Percentiles rank a stretch among this genome's conserved stretches.
Evolutionary conservation across 2,113 vertebrate genomes (phyloP).

Genomic region (Pseudorasbora parva): DNA sequence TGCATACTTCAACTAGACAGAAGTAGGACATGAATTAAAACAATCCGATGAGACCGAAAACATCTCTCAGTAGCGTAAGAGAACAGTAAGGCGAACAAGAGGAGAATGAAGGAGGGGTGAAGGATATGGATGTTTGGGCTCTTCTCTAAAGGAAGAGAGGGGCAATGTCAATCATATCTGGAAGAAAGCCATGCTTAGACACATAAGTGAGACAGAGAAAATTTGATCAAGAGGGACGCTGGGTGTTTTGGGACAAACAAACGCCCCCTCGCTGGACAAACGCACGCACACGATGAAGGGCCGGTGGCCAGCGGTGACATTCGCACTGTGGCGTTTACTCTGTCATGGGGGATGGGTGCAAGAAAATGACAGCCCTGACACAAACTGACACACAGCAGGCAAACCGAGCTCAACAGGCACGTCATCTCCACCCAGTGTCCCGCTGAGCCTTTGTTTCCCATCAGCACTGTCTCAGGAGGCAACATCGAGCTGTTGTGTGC

Average conservation of each 20-base stretch:
- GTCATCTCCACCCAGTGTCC: constrained; percentile 6
- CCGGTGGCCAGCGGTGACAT: constrained; percentile 19
- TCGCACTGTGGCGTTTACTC: neutral
- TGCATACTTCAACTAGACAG: constrained; percentile 19
- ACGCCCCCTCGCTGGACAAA: neutral
- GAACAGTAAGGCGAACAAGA: neutral
- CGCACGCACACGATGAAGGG: neutral
- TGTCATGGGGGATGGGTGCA: neutral
- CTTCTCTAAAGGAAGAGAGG: neutral
- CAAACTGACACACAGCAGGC: constrained; percentile 3
- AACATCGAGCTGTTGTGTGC: neutral
- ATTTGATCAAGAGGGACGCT: neutral
- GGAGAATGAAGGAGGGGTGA: neutral
- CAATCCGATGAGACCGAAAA: constrained; percentile 15
- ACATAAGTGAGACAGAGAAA: neutral
- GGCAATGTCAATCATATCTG: constrained; percentile 11
- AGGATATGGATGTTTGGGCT: neutral
- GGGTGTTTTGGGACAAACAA: constrained; percentile 5
- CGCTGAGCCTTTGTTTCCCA: constrained; percentile 25
- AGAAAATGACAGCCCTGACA: constrained; percentile 7
- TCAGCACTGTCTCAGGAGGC: neutral
- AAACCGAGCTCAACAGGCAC: neutral
- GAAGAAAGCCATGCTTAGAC: neutral
- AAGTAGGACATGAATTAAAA: constrained; percentile 38
- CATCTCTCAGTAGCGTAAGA: neutral